A percentile compares a stretch with the other conserved stretches of the same genome.
These are phyloP conservation scores for Crematogaster levior DNA, from an alignment of 2,888 invertebrate genomes.

Conservation along the genomic window DNA sequence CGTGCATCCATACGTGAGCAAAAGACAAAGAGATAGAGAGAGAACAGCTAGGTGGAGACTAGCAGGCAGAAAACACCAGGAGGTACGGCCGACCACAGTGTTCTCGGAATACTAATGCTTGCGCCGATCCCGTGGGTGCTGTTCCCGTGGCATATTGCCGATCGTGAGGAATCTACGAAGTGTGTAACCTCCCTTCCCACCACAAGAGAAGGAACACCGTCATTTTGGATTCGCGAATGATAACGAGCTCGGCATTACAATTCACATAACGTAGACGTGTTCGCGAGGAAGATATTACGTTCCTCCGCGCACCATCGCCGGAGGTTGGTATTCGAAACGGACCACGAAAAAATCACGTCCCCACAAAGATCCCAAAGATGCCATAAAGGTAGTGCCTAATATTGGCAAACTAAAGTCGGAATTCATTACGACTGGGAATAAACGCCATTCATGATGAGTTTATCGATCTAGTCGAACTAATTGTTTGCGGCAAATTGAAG, in stretches of 20 bases:
- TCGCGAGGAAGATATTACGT: constrained; percentile 56
- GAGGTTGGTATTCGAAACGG: constrained; percentile 42
- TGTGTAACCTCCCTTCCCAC: constrained; percentile 40
- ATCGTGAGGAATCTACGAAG: constrained; percentile 70
- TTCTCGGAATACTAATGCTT: constrained; percentile 80
- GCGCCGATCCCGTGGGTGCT: constrained; percentile 74
- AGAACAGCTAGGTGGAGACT: constrained; percentile 32
- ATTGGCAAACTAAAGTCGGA: neutral
- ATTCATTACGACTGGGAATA: constrained; percentile 26
- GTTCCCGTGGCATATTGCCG: constrained; percentile 77
- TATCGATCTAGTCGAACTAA: constrained; percentile 27
- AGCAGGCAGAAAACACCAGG: constrained; percentile 76
- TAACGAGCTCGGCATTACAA: constrained; percentile 57
- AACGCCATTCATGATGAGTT: constrained; percentile 14
- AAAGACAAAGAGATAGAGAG: constrained; percentile 12
- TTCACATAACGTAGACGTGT: constrained; percentile 48
- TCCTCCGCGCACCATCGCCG: constrained; percentile 39
- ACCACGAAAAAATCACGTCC: constrained; percentile 41
- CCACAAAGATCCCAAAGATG: constrained; percentile 6
- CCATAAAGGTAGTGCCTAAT: constrained; percentile 15
- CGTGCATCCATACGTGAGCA: neutral
- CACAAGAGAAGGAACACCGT: constrained; percentile 42
- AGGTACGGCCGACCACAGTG: constrained; percentile 69
- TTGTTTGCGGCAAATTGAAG: constrained; percentile 30
- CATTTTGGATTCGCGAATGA: constrained; percentile 57